A percentile compares a stretch with the other conserved stretches of the same genome.
phyloP scores from a whole-genome alignment of 2,888 invertebrate species.

The Hydroisotoma schaefferi region DNA sequence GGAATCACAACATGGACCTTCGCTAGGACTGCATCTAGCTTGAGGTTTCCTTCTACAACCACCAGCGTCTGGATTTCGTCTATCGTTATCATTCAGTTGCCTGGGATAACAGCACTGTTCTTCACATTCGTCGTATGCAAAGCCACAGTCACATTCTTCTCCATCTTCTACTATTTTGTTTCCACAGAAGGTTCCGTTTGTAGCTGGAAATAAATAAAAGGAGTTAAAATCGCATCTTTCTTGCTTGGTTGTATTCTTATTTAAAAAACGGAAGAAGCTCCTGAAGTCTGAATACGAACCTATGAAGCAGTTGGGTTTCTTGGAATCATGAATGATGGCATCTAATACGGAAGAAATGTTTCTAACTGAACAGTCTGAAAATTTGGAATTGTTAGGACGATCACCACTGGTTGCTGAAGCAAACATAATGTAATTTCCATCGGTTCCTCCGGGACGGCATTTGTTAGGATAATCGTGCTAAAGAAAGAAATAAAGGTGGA shows the following conservation, averaged over 20 bases:
- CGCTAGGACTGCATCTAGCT: constrained; percentile 90
- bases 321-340: constrained; percentile 76
- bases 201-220: constrained; percentile 55
- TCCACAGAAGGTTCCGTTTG: constrained; percentile 94
- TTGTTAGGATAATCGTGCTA: constrained; percentile 92
- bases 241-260: neutral
- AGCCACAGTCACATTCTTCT: constrained; percentile 97
- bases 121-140: constrained; percentile 85
- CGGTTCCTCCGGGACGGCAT: constrained; percentile 82
- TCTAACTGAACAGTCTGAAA: constrained; percentile 88
- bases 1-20: constrained; percentile 92
- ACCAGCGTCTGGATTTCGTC: constrained; percentile 66
- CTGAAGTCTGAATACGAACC: constrained; percentile 54
- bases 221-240: constrained; percentile 36
- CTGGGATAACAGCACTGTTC: constrained; percentile 92
- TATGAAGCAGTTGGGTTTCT: constrained; percentile 90
- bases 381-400: constrained; percentile 90
- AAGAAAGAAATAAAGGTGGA: constrained; percentile 49
- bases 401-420: constrained; percentile 98
- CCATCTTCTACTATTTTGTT: constrained; percentile 97
- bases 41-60: constrained; percentile 74
- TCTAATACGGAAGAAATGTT: constrained; percentile 93
- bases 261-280: too few species aligned
- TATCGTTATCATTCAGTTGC: constrained; percentile 67
- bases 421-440: constrained; percentile 99